Base-by-base conservation (phyloP, 1,140 invertebrate species). In the Aphaenogaster floridana region DNA sequence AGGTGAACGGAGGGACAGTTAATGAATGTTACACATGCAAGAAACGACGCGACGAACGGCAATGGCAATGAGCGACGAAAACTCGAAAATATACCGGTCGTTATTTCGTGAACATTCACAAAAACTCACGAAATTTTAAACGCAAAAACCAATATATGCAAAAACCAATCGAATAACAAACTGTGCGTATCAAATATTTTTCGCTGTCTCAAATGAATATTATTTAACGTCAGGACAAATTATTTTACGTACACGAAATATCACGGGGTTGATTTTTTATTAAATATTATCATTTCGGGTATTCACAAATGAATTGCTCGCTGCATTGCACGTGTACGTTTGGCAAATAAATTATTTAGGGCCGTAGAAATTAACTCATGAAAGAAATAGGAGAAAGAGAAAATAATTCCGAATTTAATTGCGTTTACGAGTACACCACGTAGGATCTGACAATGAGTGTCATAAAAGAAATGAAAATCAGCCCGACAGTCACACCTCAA, bases 1-100 rank as follows among this genome's bases (percentile, higher is more conserved):
- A 11, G 3, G 13, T 15, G 36, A 66, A 66, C 57, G 64, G 64
- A 69, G 34, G 48, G 28, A 54, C n/a, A 42, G 64, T 28, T 81
- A 81, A 81, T 71, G 64, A 81, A 71, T 54, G 48, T 81, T 71
- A 71, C 21, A 71, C 78, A 54, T 71, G 78, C 78, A 42, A 81
- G 48, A 45, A 54, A 57, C 34, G 28, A 71, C 36, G 34, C 11
- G 71, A 42, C 6, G 21, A 59, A 9, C 13, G 39, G 21, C 39
- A 15, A 6, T 13, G 45, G 3, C 17, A n/a, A 36, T 28, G 42
- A 42, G 6, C 17, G 48, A 28, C 8, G 28, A 42, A 15, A 69
- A 42, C 4, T 8, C 3, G 54, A 11, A 52, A 69, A 61, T 59
- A 28, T 11, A 2, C 1, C 15, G 21, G 15, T 1, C 15, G 15